These are phyloP conservation scores for Cotesia glomerata DNA, from an alignment of 1,140 invertebrate genomes.

Conservation along the genomic window DNA sequence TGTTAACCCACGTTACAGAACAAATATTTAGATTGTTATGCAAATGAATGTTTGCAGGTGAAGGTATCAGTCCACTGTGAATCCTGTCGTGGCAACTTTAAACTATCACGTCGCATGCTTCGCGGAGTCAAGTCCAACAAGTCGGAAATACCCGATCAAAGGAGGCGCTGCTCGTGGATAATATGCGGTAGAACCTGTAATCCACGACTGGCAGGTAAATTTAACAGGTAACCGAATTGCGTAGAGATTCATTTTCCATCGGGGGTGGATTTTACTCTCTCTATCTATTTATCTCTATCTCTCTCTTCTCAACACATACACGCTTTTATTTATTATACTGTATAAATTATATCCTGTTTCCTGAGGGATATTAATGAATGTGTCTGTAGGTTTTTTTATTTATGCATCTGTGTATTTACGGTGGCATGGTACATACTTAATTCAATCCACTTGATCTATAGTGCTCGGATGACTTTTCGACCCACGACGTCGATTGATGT, in stretches of 20 bases:
- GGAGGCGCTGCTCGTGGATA: slow-evolving; percentile 16
- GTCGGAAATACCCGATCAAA: slow-evolving; percentile 24
- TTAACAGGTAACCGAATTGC: slow-evolving; percentile 11
- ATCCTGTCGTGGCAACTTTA: not conserved
- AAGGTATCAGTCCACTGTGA: slow-evolving; percentile 7
- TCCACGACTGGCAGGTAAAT: slow-evolving; percentile 27
- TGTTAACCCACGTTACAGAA: too few species aligned
- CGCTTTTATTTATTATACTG: not conserved
- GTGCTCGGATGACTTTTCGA: not conserved
- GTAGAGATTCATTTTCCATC: not conserved
- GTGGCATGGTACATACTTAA: not conserved
- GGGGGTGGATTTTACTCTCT: not conserved
- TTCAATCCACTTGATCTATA: not conserved
- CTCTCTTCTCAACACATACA: not conserved
- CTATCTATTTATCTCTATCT: not conserved
- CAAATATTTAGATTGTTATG: not conserved
- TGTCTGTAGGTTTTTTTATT: too few species aligned
- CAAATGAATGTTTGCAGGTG: not conserved
- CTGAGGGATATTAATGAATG: too few species aligned
- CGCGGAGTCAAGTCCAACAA: slow-evolving; percentile 14
- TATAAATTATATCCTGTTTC: not conserved
- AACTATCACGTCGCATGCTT: slow-evolving; percentile 24
- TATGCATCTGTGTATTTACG: not conserved
- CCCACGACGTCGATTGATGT: slow-evolving; percentile 3
- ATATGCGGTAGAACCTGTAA: slow-evolving; percentile 27